Percentiles rank a stretch among this genome's conserved stretches.
These are phyloP conservation scores for Phylloscopus whistleri DNA, from an alignment of 2,113 vertebrate genomes.

Conservation along the genomic window DNA sequence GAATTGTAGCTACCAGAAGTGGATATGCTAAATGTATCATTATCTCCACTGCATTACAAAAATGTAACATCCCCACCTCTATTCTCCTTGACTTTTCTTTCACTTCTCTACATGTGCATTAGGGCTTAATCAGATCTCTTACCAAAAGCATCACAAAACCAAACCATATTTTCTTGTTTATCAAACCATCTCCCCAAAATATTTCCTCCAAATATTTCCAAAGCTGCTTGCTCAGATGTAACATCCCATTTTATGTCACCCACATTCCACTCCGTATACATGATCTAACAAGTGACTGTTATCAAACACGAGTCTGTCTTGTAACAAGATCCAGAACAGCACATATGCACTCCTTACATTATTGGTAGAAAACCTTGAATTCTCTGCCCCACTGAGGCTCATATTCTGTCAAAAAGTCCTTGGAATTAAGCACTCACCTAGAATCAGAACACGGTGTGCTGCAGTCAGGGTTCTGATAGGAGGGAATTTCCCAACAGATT, in stretches of 20 bases:
- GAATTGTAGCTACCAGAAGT: not conserved
- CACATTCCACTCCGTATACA: not conserved
- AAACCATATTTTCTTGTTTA: not conserved
- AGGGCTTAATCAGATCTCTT: not conserved
- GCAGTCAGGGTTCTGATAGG: not conserved
- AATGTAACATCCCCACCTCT: not conserved
- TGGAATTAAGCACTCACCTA: not conserved
- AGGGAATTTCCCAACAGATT: not conserved
- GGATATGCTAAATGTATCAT: not conserved
- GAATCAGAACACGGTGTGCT: not conserved
- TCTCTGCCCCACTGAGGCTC: not conserved
- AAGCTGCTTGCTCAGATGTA: not conserved
- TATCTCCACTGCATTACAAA: not conserved
- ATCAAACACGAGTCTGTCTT: not conserved
- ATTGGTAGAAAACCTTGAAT: not conserved
- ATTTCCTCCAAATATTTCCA: not conserved
- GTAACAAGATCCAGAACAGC: not conserved
- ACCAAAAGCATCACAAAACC: not conserved
- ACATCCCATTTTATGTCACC: not conserved
- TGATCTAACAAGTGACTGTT: not conserved
- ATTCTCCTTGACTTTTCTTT: not conserved
- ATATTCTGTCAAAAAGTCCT: not conserved
- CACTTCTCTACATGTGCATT: not conserved
- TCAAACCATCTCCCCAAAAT: not conserved
- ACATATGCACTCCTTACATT: not conserved